Base-by-base conservation (phyloP, 2,113 vertebrate genomes). In the Pelvicachromis taeniatus region DNA sequence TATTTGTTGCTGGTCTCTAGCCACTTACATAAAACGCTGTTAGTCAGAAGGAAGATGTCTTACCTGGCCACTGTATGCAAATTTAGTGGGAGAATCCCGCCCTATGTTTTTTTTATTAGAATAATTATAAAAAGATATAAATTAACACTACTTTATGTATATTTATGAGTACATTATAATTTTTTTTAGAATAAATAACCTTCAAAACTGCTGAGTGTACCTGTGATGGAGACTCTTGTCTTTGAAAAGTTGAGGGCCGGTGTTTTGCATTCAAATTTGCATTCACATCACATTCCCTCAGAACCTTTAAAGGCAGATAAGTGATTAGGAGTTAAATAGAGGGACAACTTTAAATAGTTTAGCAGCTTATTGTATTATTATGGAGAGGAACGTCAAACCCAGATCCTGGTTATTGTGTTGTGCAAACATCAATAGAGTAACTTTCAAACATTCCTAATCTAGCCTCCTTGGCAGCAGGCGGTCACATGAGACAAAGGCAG, bases 331-430 rank as follows among this genome's bases (percentile, higher is more conserved):
- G 9, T 75, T 26, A 75, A 75, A 75, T 29, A 19, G 45, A 75
- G 45, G 68, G 10, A 19, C 17, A n/a, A 75, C 16, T 75, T 13
- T 52, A 50, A 31, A 50, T 75, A 75, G 70, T 75, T 75, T n/a
- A 48, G 70, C 70, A 75, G 17, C 70, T 50, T 75, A 50, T 19
- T 75, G 45, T 75, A 50, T 50, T 75, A 50, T 31, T 75, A 50
- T 50, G 45, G 70, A 75, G 42, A 13, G 45, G 16, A 75, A 75
- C 6, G 68, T 75, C 68, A 65, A 54, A 45, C 21, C 29, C 35
- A 17, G 75, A 50, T 19, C 78, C 65, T 33, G 55, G 54, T 63
- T 81, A 50, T 21, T 45, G 96, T 96, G 96, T 97, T 97, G 84
- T 21, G 17, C 61, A 90, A 81, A 83, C 54, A 38, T 40, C 13